Conservation (phyloP, 2,888 invertebrate genomes). For the Leptothorax acervorum region DNA sequence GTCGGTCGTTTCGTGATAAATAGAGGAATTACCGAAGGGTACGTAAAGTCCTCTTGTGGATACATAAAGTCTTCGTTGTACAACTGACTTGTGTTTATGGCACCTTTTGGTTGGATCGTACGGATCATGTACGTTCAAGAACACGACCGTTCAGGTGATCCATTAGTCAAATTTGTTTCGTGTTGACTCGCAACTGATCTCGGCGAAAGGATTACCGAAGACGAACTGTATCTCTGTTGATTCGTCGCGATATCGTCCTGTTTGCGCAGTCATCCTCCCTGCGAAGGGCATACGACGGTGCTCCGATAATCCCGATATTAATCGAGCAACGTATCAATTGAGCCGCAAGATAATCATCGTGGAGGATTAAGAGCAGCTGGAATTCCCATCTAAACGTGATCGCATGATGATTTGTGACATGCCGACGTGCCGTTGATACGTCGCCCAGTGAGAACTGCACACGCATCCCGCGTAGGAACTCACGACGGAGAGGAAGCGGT, state of each 20-base stretch:
- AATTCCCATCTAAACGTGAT: constrained; percentile 45
- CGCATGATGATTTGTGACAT: constrained; percentile 47
- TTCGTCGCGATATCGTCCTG: constrained; percentile 4
- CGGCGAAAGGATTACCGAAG: constrained; percentile 21
- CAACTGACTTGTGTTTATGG: not conserved
- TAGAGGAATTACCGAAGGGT: not conserved
- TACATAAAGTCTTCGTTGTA: not conserved
- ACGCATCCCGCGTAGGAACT: not conserved
- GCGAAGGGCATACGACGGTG: constrained; percentile 18
- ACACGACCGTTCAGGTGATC: not conserved
- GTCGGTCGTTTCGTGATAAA: constrained; percentile 3
- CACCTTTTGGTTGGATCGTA: not conserved
- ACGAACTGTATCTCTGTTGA: constrained; percentile 3
- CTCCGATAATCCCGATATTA: constrained; percentile 28
- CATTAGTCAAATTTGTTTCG: constrained; percentile 4
- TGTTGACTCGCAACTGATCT: not conserved
- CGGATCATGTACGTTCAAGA: not conserved
- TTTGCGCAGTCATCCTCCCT: constrained; percentile 16
- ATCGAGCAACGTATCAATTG: constrained; percentile 46
- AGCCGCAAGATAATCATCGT: constrained; percentile 42
- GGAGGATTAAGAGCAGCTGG: constrained; percentile 38
- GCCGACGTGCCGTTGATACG: constrained; percentile 37
- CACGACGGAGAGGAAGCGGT: constrained; percentile 19
- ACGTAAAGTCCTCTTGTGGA: not conserved
- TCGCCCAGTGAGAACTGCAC: constrained; percentile 14